Conservation (phyloP, 1,140 invertebrate species). For the Drosophila pruinosa region DNA sequence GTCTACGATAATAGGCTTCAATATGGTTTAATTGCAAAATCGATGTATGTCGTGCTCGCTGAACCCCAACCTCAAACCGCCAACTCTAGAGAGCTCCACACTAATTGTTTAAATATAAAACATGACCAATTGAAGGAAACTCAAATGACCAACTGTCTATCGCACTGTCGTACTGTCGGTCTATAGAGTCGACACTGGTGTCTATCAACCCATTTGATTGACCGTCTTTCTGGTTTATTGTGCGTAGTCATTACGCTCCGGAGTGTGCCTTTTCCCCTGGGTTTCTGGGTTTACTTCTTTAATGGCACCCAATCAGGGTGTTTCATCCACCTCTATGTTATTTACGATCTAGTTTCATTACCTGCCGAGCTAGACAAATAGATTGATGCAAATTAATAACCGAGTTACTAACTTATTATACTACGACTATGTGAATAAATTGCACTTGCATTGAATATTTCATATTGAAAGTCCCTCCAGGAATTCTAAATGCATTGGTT, state of each 20-base stretch:
- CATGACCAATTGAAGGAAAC: conserved; percentile 32
- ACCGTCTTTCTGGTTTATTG: conserved; percentile 51
- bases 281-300: conserved; percentile 33
- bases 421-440: not conserved
- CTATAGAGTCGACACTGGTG: not conserved
- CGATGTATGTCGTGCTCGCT: conserved; percentile 64
- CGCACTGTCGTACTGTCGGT: conserved; percentile 15
- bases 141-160: conserved; percentile 14
- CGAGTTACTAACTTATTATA: not conserved
- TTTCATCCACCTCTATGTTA: conserved; percentile 19
- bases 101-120: conserved; percentile 58
- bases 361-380: conserved; percentile 17
- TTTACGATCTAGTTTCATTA: conserved; percentile 50
- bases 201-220: conserved; percentile 26
- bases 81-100: not conserved
- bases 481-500: not conserved
- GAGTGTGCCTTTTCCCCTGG: conserved; percentile 14
- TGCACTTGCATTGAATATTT: not conserved
- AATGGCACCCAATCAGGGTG: conserved; percentile 43
- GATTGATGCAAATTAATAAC: conserved; percentile 66
- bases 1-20: conserved; percentile 16
- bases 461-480: not conserved
- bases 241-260: conserved; percentile 71
- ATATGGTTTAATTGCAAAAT: conserved; percentile 77
- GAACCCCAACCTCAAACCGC: conserved; percentile 36